These are phyloP conservation scores for Phaenicophaeus curvirostris DNA, from an alignment of 2,797 vertebrate genomes.

Conservation along the genomic window DNA sequence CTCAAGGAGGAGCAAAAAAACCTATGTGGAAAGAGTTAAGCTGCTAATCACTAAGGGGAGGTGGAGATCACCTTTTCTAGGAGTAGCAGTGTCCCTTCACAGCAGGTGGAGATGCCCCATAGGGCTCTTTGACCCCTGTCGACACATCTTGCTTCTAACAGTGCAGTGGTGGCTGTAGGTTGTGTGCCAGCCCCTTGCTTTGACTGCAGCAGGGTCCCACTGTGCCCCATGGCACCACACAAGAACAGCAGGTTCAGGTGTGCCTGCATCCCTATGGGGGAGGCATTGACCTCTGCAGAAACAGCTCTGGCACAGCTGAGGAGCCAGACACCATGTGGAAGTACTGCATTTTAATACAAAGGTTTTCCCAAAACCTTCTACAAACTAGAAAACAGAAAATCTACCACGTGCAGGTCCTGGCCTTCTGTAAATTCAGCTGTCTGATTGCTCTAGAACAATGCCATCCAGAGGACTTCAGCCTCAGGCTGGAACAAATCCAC, in stretches of 20 bases:
- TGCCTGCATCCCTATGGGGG: neutral
- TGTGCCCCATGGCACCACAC: neutral
- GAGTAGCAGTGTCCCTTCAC: neutral
- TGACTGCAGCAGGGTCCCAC: rapidly evolving
- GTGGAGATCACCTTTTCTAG: neutral
- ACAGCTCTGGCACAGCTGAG: neutral
- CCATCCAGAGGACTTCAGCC: constrained; percentile 79
- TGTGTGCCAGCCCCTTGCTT: neutral
- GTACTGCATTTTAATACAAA: neutral
- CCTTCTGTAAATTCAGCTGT: neutral
- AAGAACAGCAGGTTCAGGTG: neutral
- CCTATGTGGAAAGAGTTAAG: rapidly evolving
- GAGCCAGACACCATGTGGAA: neutral
- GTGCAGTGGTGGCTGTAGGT: neutral
- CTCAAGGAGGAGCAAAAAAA: no score
- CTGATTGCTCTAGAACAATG: constrained; percentile 78
- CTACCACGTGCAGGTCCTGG: neutral
- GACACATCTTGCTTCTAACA: rapidly evolving
- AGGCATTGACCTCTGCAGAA: rapidly evolving
- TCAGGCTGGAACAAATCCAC: constrained; percentile 84
- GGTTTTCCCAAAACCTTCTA: neutral
- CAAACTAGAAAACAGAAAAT: neutral
- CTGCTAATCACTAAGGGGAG: rapidly evolving
- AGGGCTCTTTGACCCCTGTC: neutral
- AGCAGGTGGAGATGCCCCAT: rapidly evolving